phyloP scores from a whole-genome alignment of 2,888 invertebrate genomes.

The Drosophila nr. perissopoda region DNA sequence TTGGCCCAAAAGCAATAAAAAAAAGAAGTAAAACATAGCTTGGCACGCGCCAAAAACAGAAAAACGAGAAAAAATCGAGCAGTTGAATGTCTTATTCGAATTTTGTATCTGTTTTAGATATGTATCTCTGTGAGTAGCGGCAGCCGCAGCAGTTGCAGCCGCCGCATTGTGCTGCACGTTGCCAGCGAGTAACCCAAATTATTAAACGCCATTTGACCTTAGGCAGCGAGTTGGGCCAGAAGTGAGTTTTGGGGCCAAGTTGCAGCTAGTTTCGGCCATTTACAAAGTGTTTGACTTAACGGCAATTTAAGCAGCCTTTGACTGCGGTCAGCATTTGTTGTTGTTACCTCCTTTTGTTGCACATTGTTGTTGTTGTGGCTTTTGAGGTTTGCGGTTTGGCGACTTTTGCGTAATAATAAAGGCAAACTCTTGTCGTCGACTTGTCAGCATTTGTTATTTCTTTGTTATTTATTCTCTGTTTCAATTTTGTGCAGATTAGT shows the following conservation, averaged over 20 bases:
- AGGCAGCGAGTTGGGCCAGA: conserved; percentile 51
- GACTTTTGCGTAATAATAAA: conserved; percentile 37
- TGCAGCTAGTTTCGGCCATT: conserved; percentile 39
- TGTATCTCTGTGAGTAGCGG: conserved; percentile 50
- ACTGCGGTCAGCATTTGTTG: conserved; percentile 57
- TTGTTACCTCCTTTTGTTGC: conserved; percentile 8
- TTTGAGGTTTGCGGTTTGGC: conserved; percentile 39
- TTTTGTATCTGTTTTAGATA: conserved; percentile 64
- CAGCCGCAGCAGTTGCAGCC: conserved; percentile 16
- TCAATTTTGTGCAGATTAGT: not conserved
- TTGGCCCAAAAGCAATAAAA: conserved; percentile 33
- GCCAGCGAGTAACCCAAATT: conserved; percentile 67
- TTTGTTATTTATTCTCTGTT: not conserved
- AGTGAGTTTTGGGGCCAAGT: not conserved
- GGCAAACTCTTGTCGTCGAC: conserved; percentile 42
- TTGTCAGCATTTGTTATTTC: conserved; percentile 35
- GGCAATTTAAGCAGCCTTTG: conserved; percentile 64
- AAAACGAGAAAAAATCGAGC: conserved; percentile 7
- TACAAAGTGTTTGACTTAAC: conserved; percentile 67
- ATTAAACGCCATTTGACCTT: conserved; percentile 80
- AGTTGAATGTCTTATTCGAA: conserved; percentile 69
- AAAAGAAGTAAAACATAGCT: conserved; percentile 34
- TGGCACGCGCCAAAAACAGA: conserved; percentile 72
- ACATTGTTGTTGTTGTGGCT: conserved; percentile 17
- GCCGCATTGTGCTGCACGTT: conserved; percentile 22